Percentiles rank a stretch among this genome's conserved stretches.
These are phyloP conservation scores for Labeo catla DNA, from an alignment of 2,113 vertebrate genomes.

Conservation along the genomic window DNA sequence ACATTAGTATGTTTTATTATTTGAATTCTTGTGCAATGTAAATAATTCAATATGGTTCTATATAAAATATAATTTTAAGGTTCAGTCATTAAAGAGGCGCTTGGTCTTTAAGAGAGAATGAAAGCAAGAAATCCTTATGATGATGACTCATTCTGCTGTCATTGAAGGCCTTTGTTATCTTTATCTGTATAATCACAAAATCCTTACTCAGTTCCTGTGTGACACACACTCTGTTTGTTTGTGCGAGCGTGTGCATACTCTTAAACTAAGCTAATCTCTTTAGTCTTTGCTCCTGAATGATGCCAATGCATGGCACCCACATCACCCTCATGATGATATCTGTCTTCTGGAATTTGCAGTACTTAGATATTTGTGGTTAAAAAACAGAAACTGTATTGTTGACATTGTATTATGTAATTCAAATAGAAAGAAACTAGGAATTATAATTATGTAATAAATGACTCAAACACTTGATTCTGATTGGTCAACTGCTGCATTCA, in stretches of 20 bases:
- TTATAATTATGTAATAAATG: background rate
- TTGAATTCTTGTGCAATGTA: background rate
- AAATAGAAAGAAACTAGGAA: background rate
- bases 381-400: background rate
- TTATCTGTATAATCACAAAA: background rate
- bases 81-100: no score
- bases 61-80: background rate
- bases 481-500: background rate
- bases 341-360: background rate
- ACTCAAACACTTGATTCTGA: background rate
- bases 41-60: background rate
- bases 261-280: background rate
- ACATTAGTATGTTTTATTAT: background rate
- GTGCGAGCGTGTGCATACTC: background rate
- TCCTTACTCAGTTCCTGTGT: background rate
- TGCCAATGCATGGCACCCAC: background rate
- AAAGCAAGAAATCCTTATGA: no score
- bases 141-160: background rate
- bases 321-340: background rate
- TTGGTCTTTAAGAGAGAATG: no score
- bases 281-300: background rate
- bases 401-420: background rate
- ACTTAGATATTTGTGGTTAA: background rate
- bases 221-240: slow-evolving; percentile 14
- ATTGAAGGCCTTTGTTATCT: background rate